Evolutionary conservation across 2,113 vertebrate genomes (phyloP), one percentile per base, ranked within the genome.

Genomic region (Phalacrocorax brasilianus): DNA sequence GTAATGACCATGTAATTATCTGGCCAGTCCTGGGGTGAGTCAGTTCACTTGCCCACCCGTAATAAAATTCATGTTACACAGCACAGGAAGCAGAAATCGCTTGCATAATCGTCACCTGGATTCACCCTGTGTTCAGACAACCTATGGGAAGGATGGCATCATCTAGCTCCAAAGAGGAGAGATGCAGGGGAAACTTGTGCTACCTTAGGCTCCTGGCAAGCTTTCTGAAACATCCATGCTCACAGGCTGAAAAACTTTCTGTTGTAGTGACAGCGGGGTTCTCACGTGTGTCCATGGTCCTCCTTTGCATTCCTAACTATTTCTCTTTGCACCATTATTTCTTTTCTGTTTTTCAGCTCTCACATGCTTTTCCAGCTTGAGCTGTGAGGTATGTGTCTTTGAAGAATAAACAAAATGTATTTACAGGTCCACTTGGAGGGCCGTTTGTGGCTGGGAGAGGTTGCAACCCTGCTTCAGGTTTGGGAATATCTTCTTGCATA

Each of bases 1-100:
- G 66, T 86, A 85, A 96, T 80, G 77, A 91, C 58, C 59, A n/a
- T 92, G n/a, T 93, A 95, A 92, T 95, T 95, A 89, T 75, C 52
- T 93, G 83, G 9, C 71, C 55, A 80, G 45, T 91, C 45, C 40
- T 73, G 53, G 35, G 44, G 40, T 2, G 2, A 93, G 47, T 27
- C n/a, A 27, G 50, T 73, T 91, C 83, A 82, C 27, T 70, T 89
- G 49, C 47, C 24, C 50, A 70, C 15, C 56, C 55, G 42, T 86
- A 73, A 85, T 33, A 74, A 84, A 79, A 83, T 79, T 89, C 38
- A 55, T 65, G 53, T 80, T 12, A 85, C 21, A 50, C 21, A 80
- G 53, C 42, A 50, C 0, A 45, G 44, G 42, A 90, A 95, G 44
- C 30, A 95, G 53, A 89, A 95, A 73, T 76, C 2, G 5, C 28